Evolutionary conservation across 2,797 vertebrate species (phyloP).

Genomic region (Caiman crocodilus): DNA sequence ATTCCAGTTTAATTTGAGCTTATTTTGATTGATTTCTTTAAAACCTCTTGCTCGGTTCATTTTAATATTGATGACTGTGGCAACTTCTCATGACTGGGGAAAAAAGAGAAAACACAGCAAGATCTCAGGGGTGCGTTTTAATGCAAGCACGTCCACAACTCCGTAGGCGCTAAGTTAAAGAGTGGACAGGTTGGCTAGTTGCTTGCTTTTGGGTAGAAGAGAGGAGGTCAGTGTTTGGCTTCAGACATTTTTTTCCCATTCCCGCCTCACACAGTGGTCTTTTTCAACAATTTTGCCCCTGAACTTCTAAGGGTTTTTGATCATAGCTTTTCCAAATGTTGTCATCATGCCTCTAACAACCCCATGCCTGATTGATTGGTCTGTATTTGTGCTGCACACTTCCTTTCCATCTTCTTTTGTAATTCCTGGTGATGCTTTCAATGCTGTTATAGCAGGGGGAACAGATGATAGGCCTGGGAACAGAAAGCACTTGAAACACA

Average conservation of each 20-base stretch:
- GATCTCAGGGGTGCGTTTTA: neutral
- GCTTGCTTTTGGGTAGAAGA: conserved; percentile 18
- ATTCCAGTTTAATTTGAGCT: neutral
- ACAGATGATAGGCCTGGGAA: neutral
- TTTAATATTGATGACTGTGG: neutral
- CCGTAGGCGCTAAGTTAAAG: neutral
- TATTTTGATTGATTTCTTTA: conserved; percentile 20
- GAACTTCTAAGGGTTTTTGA: neutral
- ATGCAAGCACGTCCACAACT: neutral
- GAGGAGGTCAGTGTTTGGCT: conserved; percentile 10
- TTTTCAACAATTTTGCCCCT: neutral
- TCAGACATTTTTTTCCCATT: neutral
- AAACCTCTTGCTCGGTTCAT: neutral
- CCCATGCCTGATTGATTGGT: neutral
- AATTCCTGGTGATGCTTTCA: conserved; percentile 6
- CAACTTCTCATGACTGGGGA: neutral
- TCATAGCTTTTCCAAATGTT: neutral
- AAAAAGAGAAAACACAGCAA: neutral
- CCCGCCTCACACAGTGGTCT: neutral
- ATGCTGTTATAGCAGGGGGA: neutral
- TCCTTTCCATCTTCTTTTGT: neutral
- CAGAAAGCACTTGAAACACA: neutral
- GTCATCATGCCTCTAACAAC: neutral
- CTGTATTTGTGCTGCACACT: neutral
- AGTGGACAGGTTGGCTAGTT: neutral